These are phyloP conservation scores for Lasioglossum malachurum DNA, from an alignment of 2,888 invertebrate genomes.

Conservation along the genomic window DNA sequence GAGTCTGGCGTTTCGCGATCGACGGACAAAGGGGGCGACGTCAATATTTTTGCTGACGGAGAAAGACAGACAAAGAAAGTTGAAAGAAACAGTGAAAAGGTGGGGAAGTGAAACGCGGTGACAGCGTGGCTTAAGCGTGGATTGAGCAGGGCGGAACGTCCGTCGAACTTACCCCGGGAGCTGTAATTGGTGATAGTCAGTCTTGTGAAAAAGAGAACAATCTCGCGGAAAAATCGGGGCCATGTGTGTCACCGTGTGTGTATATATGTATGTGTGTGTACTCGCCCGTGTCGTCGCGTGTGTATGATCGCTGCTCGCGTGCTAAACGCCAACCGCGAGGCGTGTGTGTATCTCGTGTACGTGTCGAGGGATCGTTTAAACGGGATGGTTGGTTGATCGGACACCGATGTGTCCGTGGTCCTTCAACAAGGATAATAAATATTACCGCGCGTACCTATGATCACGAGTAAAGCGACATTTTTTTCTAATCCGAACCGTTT, in stretches of 20 bases:
- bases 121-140: conserved; percentile 53
- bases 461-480: conserved; percentile 49
- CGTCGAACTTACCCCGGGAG: conserved; percentile 57
- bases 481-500: conserved; percentile 91
- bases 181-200: conserved; percentile 66
- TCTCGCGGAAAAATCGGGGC: conserved; percentile 54
- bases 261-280: not conserved
- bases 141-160: conserved; percentile 54
- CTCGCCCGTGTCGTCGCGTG: not conserved
- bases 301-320: not conserved
- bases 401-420: conserved; percentile 48
- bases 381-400: conserved; percentile 42
- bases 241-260: not conserved
- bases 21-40: conserved; percentile 59
- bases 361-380: conserved; percentile 39
- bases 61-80: conserved; percentile 23
- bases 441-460: conserved; percentile 47
- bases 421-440: conserved; percentile 52
- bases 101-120: conserved; percentile 23
- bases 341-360: conserved; percentile 2
- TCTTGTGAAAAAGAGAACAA: conserved; percentile 65
- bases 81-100: conserved; percentile 24
- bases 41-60: conserved; percentile 49
- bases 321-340: not conserved
- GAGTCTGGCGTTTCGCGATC: conserved; percentile 59